Base-by-base conservation (phyloP, 2,888 invertebrate species). In the Hydrotaea cyrtoneurina region DNA sequence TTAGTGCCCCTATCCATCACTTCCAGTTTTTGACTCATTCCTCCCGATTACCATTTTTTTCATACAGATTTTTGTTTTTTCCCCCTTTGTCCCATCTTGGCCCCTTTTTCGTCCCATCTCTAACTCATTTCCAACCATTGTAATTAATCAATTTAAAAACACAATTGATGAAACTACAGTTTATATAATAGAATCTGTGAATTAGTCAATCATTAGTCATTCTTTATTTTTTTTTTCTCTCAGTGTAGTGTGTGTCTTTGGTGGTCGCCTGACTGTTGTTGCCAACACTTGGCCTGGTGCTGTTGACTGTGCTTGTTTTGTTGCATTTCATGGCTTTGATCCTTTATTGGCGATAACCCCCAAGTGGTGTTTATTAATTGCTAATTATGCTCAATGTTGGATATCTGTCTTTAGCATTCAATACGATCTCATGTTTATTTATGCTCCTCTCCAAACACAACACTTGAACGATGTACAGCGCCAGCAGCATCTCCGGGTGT, bases 231-330 rank as follows among this genome's bases (percentile, higher is more conserved):
- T n/a, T n/a, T n/a, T n/a, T n/a, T n/a, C n/a, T n/a, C n/a, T n/a
- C n/a, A n/a, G n/a, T n/a, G 11, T 72, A 77, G 78, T 23, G 50
- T 50, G 66, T 69, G 39, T 43, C 53, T 64, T 5, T 26, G 62
- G 46, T 46, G 55, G 53, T 86, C 74, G 88, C 87, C n/a, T n/a
- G n/a, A n/a, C 57, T 88, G 89, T 89, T 89, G 87, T 87, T 86
- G n/a, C n/a, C n/a, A n/a, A n/a, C n/a, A 88, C 87, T 88, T 87
- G 87, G 26, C 50, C 19, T 17, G 53, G 76, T 36, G 23, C 15
- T 17, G 50, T 80, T 75, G 46, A 21, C 50, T 17, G 10, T 13
- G 69, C 19, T 31, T 69, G 64, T 74, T 39, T 69, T 39, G 59
- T 71, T 50, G 17, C 62, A 17, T 62, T 55, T 76, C 72, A 31